A percentile compares a stretch with the other conserved stretches of the same genome.
phyloP scores from a whole-genome alignment of 1,140 invertebrate genomes.

The Acromyrmex echinatior region DNA sequence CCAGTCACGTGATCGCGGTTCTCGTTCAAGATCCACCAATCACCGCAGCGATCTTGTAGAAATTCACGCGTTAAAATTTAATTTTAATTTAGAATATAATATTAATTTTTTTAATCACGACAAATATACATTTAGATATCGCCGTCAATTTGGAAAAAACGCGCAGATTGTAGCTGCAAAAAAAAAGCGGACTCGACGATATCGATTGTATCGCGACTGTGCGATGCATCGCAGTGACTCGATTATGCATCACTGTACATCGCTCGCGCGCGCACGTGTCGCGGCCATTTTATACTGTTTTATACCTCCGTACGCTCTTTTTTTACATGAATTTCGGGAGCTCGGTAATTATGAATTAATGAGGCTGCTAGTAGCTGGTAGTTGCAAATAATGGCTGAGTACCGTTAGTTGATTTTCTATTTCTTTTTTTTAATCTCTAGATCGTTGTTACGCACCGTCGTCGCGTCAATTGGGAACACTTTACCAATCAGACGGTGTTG shows the following conservation, averaged over 20 bases:
- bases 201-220: slow-evolving; percentile 22
- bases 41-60: background rate
- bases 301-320: slow-evolving; percentile 24
- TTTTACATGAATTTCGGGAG: slow-evolving; percentile 63
- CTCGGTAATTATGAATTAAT: slow-evolving; percentile 82
- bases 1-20: background rate
- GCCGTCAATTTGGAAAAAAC: no score
- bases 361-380: slow-evolving; percentile 80
- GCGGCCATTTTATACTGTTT: slow-evolving; percentile 38
- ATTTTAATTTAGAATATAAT: background rate
- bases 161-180: no score
- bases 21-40: background rate
- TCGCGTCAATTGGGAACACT: slow-evolving; percentile 11
- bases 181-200: background rate
- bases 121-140: no score
- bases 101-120: background rate
- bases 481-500: background rate
- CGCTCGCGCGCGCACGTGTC: slow-evolving; percentile 27
- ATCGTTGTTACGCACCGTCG: background rate
- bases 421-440: slow-evolving; percentile 36
- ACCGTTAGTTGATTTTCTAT: slow-evolving; percentile 83
- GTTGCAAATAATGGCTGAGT: slow-evolving; percentile 80
- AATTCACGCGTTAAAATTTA: background rate
- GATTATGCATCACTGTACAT: background rate
- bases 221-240: slow-evolving; percentile 1